Percentiles rank a stretch among this genome's conserved stretches.
Conservation (phyloP, 2,113 vertebrate genomes). For the Stegostoma tigrinum region DNA sequence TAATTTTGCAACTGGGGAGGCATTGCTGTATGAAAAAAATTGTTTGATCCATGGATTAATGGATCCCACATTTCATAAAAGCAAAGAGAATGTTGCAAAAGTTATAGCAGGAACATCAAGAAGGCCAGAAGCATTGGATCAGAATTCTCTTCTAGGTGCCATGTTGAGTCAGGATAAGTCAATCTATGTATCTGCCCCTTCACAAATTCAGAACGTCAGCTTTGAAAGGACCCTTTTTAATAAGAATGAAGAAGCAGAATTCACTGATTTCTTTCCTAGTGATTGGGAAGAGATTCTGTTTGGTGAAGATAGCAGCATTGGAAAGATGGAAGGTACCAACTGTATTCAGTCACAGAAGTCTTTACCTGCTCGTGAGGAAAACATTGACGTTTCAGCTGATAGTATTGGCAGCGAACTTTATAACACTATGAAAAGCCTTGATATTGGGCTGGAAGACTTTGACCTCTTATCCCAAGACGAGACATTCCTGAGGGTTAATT, state of each 20-base stretch:
- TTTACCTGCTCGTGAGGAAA: conserved; percentile 45
- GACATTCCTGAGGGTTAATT: conserved; percentile 59
- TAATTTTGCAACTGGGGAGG: conserved; percentile 72
- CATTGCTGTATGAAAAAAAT: conserved; percentile 62
- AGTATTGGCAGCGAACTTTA: conserved; percentile 63
- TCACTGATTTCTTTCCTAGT: conserved; percentile 40
- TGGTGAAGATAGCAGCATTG: conserved; percentile 46
- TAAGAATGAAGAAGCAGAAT: conserved; percentile 44
- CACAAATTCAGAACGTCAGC: conserved; percentile 47
- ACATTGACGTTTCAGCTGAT: conserved; percentile 50
- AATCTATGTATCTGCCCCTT: conserved; percentile 61
- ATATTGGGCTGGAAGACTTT: conserved; percentile 66
- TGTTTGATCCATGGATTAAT: conserved; percentile 47
- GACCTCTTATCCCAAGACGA: conserved; percentile 63
- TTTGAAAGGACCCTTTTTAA: conserved; percentile 50
- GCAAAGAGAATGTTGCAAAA: conserved; percentile 44
- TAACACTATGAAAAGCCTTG: conserved; percentile 66
- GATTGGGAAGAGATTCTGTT: conserved; percentile 51
- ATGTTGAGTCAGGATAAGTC: conserved; percentile 68
- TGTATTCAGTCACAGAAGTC: conserved; percentile 46
- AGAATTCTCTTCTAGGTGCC: conserved; percentile 59
- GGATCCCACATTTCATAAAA: conserved; percentile 48
- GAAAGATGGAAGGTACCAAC: conserved; percentile 52
- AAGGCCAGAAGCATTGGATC: conserved; percentile 51
- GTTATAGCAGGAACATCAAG: conserved; percentile 40